Base-by-base conservation (phyloP, 2,888 invertebrate genomes). In the Aporophyla nigra region DNA sequence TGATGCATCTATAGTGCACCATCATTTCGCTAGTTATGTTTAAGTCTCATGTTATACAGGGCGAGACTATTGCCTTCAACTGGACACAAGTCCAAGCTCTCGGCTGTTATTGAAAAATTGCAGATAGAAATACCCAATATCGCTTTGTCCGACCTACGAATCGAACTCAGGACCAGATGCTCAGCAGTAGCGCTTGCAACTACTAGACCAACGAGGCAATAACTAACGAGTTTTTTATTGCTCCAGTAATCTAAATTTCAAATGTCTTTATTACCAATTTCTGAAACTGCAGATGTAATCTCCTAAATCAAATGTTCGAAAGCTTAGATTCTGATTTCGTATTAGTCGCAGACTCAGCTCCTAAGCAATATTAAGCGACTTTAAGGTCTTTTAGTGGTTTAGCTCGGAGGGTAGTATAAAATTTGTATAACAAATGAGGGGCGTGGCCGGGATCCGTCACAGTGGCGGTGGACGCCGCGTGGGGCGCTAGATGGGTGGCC, bases 371-470 rank as follows among this genome's bases (percentile, higher is more conserved):
- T 82, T 70, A 73, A 76, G 87, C 86, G 81, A 88, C 87, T 88
- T 91, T 92, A 91, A 91, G 88, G 87, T 88, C 88, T 90, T 89
- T 83, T 78, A 80, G 87, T 76, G 88, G 86, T 93, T 94, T 95
- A 90, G 96, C 96, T 96, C 91, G 94, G 92, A 96, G 96, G 96
- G 95, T 96, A 96, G 96, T 96, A 95, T 96, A 95, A 96, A 96
- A 96, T 96, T 96, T 96, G 96, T 96, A 96, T 96, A 96, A 96
- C 95, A 96, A 96, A 96, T 96, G 96, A 96, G 95, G 95, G 96
- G 96, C 96, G 96, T 93, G 94, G 54, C 90, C 85, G 91, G 96
- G 90, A 96, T 96, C 96, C 96, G 96, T 96, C 96, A 96, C 96
- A 96, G 96, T 96, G 96, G 96, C 96, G 87, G 89, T 84, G 89